Conservation (phyloP, 2,797 vertebrate genomes). For the Pipistrellus pygmaeus region DNA sequence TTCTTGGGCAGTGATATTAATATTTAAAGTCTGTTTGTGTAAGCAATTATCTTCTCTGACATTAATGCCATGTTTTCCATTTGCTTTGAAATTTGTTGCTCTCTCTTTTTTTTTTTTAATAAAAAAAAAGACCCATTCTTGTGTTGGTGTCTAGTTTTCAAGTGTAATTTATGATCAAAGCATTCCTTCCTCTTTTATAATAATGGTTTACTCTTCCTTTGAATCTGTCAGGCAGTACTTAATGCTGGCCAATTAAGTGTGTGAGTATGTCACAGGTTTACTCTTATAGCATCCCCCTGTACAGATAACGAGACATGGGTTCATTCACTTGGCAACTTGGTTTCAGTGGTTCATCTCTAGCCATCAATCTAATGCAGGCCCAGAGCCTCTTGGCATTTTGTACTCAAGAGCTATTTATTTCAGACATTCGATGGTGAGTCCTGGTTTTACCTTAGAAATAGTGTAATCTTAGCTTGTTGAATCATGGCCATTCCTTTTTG, state of each 20-base stretch:
- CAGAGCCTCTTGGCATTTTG: neutral
- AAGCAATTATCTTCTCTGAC: conserved; percentile 50
- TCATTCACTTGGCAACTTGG: accelerated
- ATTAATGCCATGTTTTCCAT: neutral
- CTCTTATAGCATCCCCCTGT: neutral
- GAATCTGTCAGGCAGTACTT: neutral
- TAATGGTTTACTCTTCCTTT: neutral
- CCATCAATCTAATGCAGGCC: neutral
- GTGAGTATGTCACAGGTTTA: neutral
- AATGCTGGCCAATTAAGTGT: neutral
- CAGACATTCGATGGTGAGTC: neutral
- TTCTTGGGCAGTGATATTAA: neutral
- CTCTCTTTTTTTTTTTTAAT: neutral
- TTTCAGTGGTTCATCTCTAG: neutral
- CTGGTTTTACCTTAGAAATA: neutral
- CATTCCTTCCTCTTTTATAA: neutral
- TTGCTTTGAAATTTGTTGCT: conserved; percentile 1
- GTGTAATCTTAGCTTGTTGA: neutral
- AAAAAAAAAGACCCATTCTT: neutral
- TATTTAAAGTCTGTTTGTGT: conserved; percentile 16
- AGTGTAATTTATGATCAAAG: neutral
- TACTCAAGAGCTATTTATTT: conserved; percentile 11
- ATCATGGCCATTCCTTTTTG: neutral
- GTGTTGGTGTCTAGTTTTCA: conserved; percentile 33
- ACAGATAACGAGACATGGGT: neutral